phyloP scores from a whole-genome alignment of 2,888 invertebrate genomes.

The Leucophora obtusa region DNA sequence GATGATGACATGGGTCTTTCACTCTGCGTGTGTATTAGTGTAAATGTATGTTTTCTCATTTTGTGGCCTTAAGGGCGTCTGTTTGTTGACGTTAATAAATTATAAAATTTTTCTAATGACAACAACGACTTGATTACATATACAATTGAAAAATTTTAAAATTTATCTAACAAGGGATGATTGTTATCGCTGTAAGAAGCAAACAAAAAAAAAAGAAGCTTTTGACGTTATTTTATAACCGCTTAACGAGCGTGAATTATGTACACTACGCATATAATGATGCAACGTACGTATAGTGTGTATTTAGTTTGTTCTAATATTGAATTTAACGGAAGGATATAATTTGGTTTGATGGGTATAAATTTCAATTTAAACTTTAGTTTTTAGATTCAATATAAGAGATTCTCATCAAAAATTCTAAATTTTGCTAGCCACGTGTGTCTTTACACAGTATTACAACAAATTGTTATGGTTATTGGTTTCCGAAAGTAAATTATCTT shows the following conservation, averaged over 20 bases:
- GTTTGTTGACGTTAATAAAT: constrained; percentile 77
- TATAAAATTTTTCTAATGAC: constrained; percentile 77
- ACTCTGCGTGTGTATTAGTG: background rate
- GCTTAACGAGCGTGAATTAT: constrained; percentile 58
- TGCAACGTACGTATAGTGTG: background rate
- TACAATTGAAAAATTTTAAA: constrained; percentile 48
- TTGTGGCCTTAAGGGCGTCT: constrained; percentile 67
- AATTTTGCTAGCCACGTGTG: constrained; percentile 39
- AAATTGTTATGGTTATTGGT: constrained; percentile 56
- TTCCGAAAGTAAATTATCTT: constrained; percentile 32
- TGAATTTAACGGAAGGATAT: constrained; percentile 57
- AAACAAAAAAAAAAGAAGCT: constrained; percentile 11
- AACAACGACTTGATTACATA: constrained; percentile 60
- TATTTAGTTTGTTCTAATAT: background rate
- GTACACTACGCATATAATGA: background rate
- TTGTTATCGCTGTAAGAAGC: constrained; percentile 17
- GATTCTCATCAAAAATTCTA: constrained; percentile 13
- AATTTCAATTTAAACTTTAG: constrained; percentile 49
- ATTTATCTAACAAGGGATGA: constrained; percentile 52
- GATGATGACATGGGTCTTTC: constrained; percentile 55
- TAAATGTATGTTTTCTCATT: constrained; percentile 40
- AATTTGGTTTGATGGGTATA: constrained; percentile 59
- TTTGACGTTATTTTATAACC: constrained; percentile 50
- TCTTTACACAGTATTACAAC: constrained; percentile 22
- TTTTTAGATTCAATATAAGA: constrained; percentile 39